These are phyloP conservation scores for Tenodera sinensis DNA, from an alignment of 2,888 invertebrate species.

Conservation along the genomic window DNA sequence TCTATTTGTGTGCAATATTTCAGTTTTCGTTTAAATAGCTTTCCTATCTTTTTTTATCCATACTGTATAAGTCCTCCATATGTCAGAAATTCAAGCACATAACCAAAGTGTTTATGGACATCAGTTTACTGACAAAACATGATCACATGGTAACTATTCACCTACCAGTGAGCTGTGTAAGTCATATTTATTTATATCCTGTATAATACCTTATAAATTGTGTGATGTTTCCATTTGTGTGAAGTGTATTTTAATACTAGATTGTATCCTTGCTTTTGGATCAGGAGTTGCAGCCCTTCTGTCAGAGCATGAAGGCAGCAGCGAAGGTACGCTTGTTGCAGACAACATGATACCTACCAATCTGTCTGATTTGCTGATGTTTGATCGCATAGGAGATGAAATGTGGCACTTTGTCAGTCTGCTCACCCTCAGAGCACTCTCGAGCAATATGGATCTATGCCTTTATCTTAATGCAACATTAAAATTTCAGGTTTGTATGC, in stretches of 20 bases:
- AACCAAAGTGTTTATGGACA: too few species aligned
- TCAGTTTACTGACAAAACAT: too few species aligned
- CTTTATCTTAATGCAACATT: background rate
- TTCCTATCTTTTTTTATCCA: too few species aligned
- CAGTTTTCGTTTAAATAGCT: too few species aligned
- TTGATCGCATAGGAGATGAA: background rate
- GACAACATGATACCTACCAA: background rate
- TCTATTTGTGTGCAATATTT: too few species aligned
- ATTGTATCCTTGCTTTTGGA: background rate
- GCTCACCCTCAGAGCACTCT: background rate
- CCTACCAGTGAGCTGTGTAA: too few species aligned
- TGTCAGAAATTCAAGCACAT: too few species aligned
- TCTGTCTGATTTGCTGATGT: conserved; percentile 1
- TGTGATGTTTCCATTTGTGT: too few species aligned
- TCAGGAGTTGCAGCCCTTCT: conserved; percentile 2
- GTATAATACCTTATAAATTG: too few species aligned
- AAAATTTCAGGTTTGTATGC: conserved; percentile 2
- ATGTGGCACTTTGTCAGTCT: conserved; percentile 8
- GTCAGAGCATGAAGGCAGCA: background rate
- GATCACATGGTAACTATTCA: too few species aligned
- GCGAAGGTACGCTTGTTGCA: conserved; percentile 7
- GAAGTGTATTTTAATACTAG: background rate
- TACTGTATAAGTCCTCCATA: too few species aligned
- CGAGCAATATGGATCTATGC: conserved; percentile 17
- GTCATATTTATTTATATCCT: too few species aligned